Percentiles rank a stretch among this genome's conserved stretches.
These are phyloP conservation scores for Drosophila monieri DNA, from an alignment of 2,888 invertebrate species.

Conservation along the genomic window DNA sequence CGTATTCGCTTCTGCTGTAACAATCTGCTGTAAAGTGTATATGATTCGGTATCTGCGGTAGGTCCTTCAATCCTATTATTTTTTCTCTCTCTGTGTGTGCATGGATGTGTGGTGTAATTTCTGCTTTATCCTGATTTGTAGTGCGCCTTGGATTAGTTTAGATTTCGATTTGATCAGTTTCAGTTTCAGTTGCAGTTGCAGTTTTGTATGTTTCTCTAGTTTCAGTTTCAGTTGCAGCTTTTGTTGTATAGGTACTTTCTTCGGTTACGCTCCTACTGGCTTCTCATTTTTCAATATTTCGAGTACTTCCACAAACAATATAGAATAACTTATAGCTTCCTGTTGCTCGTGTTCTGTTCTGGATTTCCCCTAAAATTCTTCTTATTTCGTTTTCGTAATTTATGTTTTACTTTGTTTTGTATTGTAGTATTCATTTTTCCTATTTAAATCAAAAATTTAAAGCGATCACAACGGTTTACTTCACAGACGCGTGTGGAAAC, in stretches of 20 bases:
- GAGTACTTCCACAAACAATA: slow-evolving; percentile 43
- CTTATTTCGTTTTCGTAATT: background rate
- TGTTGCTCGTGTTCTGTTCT: slow-evolving; percentile 36
- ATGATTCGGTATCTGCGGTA: background rate
- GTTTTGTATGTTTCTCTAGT: slow-evolving; percentile 29
- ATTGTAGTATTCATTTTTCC: slow-evolving; percentile 24
- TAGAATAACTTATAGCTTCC: slow-evolving; percentile 47
- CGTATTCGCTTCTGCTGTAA: background rate
- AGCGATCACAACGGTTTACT: slow-evolving; percentile 80
- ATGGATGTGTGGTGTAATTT: slow-evolving; percentile 4
- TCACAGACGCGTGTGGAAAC: slow-evolving; percentile 78
- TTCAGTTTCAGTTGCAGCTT: slow-evolving; percentile 43
- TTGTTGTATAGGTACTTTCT: slow-evolving; percentile 65
- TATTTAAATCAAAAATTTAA: slow-evolving; percentile 65
- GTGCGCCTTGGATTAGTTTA: slow-evolving; percentile 7
- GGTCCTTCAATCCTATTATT: too few species aligned
- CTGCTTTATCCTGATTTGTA: background rate
- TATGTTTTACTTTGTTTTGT: background rate
- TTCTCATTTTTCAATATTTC: slow-evolving; percentile 20
- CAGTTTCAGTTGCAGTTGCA: slow-evolving; percentile 42
- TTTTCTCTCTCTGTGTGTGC: too few species aligned
- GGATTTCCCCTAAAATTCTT: slow-evolving; percentile 19
- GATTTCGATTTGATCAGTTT: slow-evolving; percentile 8
- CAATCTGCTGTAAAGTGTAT: slow-evolving; percentile 24
- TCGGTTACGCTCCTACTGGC: slow-evolving; percentile 38